Evolutionary conservation across 2,888 invertebrate genomes (phyloP), one percentile per base, ranked within the genome.

Genomic region (Mantis religiosa): DNA sequence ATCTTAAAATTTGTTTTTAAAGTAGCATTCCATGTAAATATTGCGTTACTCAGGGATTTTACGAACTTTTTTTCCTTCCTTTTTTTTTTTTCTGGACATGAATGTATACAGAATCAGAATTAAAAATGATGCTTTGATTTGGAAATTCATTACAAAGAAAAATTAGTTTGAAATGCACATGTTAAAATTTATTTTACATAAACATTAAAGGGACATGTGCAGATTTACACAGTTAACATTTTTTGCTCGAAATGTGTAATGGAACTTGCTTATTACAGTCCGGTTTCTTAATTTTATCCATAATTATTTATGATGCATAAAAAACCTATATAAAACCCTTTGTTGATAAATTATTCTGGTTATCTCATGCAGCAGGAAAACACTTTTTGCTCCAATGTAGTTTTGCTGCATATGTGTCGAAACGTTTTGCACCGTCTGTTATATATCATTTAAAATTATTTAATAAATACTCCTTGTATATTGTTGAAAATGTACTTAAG

Each of bases 401-500:
- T 84, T 34, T 84, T 25, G 87, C 87, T 86, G 81, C 81, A 27
- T 41, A 82, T 87, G 87, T 87, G 34, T 87, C 81, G 27, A 87
- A 28, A 87, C n/a, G 25, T 87, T 34, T 87, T 87, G 87, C 87
- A 87, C 87, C 28, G 27, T 27, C 28, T 86, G 41, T 87, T 88
- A 85, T 71, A 9, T 88, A 81, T 84, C 8, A 30, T 85, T 88
- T 82, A 81, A 81, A 85, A 84, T 54, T 30, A 83, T 88, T 87
- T 86, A 83, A 84, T 30, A 82, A 87, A 82, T 85, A 87, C 30
- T 28, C 41, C 89, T 87, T 88, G 89, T 89, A 89, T 88, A 88
- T 90, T 90, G 89, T 90, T 90, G 89, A 89, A 15, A 89, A 41
- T 90, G 90, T 90, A 90, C 89, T 88, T 90, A 90, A 89, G 89